phyloP scores from a whole-genome alignment of 2,113 vertebrate species.

The Xyliphius kryptos region DNA sequence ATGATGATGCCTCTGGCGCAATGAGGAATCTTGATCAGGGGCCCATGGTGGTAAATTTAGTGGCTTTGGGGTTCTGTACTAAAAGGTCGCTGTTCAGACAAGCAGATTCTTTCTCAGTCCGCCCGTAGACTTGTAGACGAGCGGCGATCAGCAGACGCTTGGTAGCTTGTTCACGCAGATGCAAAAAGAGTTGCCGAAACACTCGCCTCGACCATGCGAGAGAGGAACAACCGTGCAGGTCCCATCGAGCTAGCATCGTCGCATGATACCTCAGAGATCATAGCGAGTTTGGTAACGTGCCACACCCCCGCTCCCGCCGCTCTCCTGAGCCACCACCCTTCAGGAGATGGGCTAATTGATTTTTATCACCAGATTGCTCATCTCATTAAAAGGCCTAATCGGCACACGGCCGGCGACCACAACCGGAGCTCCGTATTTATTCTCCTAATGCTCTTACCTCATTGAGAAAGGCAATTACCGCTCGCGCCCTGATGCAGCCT shows the following conservation, averaged over 20 bases:
- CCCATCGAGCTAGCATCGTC: too few species aligned
- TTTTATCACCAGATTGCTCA: conserved; percentile 48
- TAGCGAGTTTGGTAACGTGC: neutral
- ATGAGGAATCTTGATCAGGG: too few species aligned
- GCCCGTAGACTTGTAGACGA: conserved; percentile 32
- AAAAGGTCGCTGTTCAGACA: conserved; percentile 29
- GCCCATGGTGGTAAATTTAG: too few species aligned
- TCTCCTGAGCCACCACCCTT: conserved; percentile 1
- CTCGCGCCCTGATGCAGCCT: conserved; percentile 48
- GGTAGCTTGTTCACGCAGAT: conserved; percentile 27
- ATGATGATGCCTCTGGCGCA: too few species aligned
- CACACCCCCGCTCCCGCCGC: conserved; percentile 12
- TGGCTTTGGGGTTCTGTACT: too few species aligned
- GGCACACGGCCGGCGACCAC: conserved; percentile 28
- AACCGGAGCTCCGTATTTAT: conserved; percentile 39
- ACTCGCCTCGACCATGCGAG: too few species aligned
- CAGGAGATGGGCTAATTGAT: conserved; percentile 47
- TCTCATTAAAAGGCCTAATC: conserved; percentile 53
- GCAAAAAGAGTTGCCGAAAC: too few species aligned
- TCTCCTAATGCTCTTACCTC: conserved; percentile 54
- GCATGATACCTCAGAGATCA: too few species aligned
- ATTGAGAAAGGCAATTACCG: conserved; percentile 79
- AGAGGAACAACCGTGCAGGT: neutral
- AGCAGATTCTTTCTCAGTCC: conserved; percentile 39
- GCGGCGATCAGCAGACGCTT: conserved; percentile 34